A percentile compares a stretch with the other conserved stretches of the same genome.
phyloP scores from a whole-genome alignment of 1,140 invertebrate genomes.

The Zaprionus ghesquierei region DNA sequence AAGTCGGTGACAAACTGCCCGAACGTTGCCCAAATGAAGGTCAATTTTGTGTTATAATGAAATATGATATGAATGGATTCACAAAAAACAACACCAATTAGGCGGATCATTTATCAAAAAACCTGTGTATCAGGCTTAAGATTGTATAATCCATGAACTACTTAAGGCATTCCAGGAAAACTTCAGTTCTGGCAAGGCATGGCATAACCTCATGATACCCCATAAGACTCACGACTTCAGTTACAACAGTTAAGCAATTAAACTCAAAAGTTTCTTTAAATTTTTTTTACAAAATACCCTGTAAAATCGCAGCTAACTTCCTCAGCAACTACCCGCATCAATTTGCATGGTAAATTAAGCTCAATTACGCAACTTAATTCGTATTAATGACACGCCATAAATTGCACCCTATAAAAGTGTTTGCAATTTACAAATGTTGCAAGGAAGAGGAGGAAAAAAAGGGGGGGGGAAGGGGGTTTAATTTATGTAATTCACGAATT shows the following conservation, averaged over 20 bases:
- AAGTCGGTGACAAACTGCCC: slow-evolving; percentile 34
- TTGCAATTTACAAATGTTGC: slow-evolving; percentile 18
- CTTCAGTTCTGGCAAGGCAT: not conserved
- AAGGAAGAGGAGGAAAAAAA: too few relatives aligned
- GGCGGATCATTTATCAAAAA: slow-evolving; percentile 12
- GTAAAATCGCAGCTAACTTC: not conserved
- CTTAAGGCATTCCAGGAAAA: not conserved
- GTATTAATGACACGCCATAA: slow-evolving; percentile 63
- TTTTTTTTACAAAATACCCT: not conserved
- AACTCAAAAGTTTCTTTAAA: too few relatives aligned
- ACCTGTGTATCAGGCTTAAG: not conserved
- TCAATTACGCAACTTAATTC: slow-evolving; percentile 61
- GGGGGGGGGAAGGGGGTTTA: too few relatives aligned
- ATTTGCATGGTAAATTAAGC: slow-evolving; percentile 6
- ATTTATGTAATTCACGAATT: slow-evolving; percentile 75
- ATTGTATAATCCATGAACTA: not conserved
- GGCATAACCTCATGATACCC: not conserved
- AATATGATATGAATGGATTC: slow-evolving; percentile 26
- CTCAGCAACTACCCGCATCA: not conserved
- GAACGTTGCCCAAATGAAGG: slow-evolving; percentile 19
- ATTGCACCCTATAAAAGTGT: slow-evolving; percentile 73
- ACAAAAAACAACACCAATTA: slow-evolving; percentile 27
- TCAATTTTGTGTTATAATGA: slow-evolving; percentile 35
- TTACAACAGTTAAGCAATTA: not conserved
- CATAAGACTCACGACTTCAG: not conserved